Evolutionary conservation across 1,140 invertebrate species (phyloP), one percentile per base, ranked within the genome.

Genomic region (Atta texana): DNA sequence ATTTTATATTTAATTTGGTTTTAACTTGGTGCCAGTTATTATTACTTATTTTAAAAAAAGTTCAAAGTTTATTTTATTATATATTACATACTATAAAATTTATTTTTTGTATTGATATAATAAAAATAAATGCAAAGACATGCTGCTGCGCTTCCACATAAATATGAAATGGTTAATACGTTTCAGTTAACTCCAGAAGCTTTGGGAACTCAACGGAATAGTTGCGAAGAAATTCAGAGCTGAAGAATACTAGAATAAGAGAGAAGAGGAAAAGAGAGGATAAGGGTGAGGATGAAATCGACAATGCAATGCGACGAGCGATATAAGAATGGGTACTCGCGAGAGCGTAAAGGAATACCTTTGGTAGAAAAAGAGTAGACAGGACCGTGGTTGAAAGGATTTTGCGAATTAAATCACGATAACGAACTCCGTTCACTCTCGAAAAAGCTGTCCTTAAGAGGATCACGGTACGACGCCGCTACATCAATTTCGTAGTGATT

Each of bases 321-420:
- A 63, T 39, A 77, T 66, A 44, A 71, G 28, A 53, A 44, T 14
- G 78, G 57, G 76, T 34, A 16, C 34, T 82, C 28, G 59, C 8
- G 71, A 59, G 28, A 34, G 28, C 24, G 80, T 68, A 85, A 88
- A 91, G 87, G 80, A 91, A 91, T 91, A 77, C 78, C 76, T 82
- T 77, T 87, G 82, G 72, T 90, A 71, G 87, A 84, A 90, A 90
- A 91, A 90, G 80, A 72, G 85, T 85, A 77, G 88, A 85, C 72
- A 82, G 77, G 80, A 87, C 78, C 63, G 86, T 90, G 91, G 89
- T 90, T 93, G 88, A 94, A 93, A 92, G 93, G 93, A 93, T 94
- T 91, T 89, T 84, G 82, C 55, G 88, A 91, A 93, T 93, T 93
- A 93, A 92, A 92, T 89, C 77, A 88, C 90, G 93, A 94, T 93